A percentile compares a stretch with the other conserved stretches of the same genome.
Evolutionary conservation across 2,797 vertebrate genomes (phyloP).

Genomic region (Cuniculus paca): DNA sequence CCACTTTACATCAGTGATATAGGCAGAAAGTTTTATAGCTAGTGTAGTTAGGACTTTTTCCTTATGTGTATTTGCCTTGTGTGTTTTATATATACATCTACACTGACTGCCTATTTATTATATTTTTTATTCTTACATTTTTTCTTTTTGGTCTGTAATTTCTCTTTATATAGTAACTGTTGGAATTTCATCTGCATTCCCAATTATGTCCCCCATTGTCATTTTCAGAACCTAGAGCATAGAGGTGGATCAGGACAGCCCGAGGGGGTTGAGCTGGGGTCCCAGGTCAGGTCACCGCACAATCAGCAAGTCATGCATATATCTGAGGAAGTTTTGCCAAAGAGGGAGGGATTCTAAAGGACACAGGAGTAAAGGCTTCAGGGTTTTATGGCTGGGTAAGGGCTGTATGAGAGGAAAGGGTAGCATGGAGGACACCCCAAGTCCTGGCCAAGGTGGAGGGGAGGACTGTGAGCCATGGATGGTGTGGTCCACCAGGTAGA

Average conservation of each 20-base stretch:
- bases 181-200: background rate
- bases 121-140: background rate
- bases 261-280: background rate
- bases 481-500: background rate
- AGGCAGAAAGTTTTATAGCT: background rate
- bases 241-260: rapidly evolving
- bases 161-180: background rate
- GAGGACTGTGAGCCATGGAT: rapidly evolving
- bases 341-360: background rate
- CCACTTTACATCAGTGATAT: background rate
- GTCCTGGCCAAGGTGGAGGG: background rate
- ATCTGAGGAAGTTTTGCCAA: background rate
- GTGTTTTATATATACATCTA: background rate
- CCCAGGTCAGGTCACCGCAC: background rate
- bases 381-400: background rate
- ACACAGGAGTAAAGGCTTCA: background rate
- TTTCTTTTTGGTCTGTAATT: background rate
- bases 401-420: background rate
- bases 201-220: background rate
- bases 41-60: background rate
- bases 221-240: background rate
- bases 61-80: background rate
- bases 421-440: background rate
- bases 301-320: background rate
- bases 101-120: background rate